Conservation (phyloP, 1,140 invertebrate species). For the Cephus cinctus region DNA sequence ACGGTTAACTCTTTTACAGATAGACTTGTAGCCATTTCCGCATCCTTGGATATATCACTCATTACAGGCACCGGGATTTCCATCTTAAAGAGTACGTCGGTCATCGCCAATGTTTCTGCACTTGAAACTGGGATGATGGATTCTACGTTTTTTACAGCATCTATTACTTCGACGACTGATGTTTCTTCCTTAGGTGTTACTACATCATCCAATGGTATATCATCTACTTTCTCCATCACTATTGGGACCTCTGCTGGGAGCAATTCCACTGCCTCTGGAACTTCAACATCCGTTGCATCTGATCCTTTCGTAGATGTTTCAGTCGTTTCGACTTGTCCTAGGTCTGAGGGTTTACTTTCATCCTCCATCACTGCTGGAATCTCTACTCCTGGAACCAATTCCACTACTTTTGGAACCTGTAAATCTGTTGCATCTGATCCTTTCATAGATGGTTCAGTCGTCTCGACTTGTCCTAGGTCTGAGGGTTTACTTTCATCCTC, state of each 20-base stretch:
- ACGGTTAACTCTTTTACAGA: conserved; percentile 4
- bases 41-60: not conserved
- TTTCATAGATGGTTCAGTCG: too few relatives aligned
- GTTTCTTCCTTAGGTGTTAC: too few relatives aligned
- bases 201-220: not conserved
- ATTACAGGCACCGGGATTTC: not conserved
- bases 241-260: not conserved
- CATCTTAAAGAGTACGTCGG: not conserved
- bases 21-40: not conserved
- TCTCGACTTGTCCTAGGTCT: too few relatives aligned
- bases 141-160: not conserved
- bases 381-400: too few relatives aligned
- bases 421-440: too few relatives aligned
- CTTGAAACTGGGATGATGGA: not conserved
- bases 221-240: not conserved
- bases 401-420: too few relatives aligned
- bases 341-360: too few relatives aligned
- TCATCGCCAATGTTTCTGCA: not conserved
- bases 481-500: too few relatives aligned
- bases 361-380: too few relatives aligned
- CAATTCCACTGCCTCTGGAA: not conserved
- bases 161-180: conserved; percentile 8
- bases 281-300: too few relatives aligned
- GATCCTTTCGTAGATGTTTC: too few relatives aligned
- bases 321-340: too few relatives aligned